Conservation (phyloP, 2,113 vertebrate species). For the Myodes glareolus region DNA sequence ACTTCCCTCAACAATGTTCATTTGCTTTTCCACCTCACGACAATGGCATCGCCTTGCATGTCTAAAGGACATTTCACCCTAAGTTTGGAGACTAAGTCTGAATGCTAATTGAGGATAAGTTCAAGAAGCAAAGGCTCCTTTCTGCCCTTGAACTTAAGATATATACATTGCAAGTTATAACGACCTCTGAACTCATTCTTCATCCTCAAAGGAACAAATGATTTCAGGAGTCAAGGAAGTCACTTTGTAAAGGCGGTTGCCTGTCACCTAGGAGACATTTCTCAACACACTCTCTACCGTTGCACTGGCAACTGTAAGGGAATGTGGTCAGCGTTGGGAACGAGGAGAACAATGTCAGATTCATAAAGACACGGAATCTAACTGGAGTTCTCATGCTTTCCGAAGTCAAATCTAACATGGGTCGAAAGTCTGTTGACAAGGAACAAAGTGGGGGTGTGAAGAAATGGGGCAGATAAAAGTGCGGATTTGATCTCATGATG, state of each 20-base stretch:
- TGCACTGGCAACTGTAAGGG: not conserved
- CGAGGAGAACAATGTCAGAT: not conserved
- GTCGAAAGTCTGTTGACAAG: not conserved
- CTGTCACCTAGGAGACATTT: not conserved
- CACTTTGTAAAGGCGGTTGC: not conserved
- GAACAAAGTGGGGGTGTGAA: not conserved
- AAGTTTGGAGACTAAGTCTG: conserved; percentile 49
- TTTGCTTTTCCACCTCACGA: not conserved
- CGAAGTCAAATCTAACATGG: not conserved
- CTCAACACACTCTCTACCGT: not conserved
- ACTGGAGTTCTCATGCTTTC: not conserved
- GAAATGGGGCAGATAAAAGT: not conserved
- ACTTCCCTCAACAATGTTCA: conserved; percentile 7
- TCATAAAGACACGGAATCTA: not conserved
- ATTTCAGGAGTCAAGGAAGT: not conserved
- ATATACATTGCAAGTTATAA: not conserved
- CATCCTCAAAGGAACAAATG: not conserved
- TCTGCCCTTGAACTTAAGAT: conserved; percentile 18
- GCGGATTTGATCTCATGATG: not conserved
- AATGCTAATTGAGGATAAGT: conserved; percentile 38
- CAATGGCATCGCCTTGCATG: not conserved
- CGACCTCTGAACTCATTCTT: conserved; percentile 26
- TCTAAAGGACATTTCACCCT: conserved; percentile 1
- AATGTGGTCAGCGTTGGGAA: not conserved
- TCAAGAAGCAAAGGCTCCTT: conserved; percentile 57